phyloP scores from a whole-genome alignment of 2,888 invertebrate genomes.

The Campopleginae sp. region DNA sequence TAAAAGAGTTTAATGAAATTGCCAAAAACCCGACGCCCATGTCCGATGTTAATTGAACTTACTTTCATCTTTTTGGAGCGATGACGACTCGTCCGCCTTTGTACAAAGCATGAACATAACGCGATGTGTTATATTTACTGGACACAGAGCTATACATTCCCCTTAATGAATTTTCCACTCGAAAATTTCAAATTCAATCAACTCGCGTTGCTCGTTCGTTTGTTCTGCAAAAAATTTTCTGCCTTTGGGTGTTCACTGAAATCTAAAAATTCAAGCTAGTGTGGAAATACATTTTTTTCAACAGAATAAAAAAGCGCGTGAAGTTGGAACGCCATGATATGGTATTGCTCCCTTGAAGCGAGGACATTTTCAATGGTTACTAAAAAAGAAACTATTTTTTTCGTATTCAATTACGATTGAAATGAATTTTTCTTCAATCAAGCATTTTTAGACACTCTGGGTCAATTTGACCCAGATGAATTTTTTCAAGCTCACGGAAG shows the following conservation, averaged over 20 bases:
- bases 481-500: no score
- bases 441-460: not conserved
- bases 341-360: not conserved
- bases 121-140: conserved; percentile 50
- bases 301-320: not conserved
- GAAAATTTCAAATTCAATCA: conserved; percentile 31
- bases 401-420: not conserved
- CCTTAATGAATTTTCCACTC: conserved; percentile 37
- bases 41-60: conserved; percentile 52
- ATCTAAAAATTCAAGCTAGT: not conserved
- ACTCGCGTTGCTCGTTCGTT: conserved; percentile 4
- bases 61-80: conserved; percentile 60
- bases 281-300: not conserved
- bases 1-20: conserved; percentile 66
- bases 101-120: conserved; percentile 39
- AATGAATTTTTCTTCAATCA: not conserved
- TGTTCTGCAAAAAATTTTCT: conserved; percentile 6
- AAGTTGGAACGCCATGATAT: not conserved
- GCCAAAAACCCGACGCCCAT: conserved; percentile 57
- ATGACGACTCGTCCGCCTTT: not conserved
- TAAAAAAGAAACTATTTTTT: not conserved
- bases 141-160: conserved; percentile 54
- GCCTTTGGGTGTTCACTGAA: not conserved
- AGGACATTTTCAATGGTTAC: not conserved
- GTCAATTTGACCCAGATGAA: no score